A percentile compares a stretch with the other conserved stretches of the same genome.
Evolutionary conservation across 1,140 invertebrate genomes (phyloP).

Genomic region (Lamellibrachia luymesi): DNA sequence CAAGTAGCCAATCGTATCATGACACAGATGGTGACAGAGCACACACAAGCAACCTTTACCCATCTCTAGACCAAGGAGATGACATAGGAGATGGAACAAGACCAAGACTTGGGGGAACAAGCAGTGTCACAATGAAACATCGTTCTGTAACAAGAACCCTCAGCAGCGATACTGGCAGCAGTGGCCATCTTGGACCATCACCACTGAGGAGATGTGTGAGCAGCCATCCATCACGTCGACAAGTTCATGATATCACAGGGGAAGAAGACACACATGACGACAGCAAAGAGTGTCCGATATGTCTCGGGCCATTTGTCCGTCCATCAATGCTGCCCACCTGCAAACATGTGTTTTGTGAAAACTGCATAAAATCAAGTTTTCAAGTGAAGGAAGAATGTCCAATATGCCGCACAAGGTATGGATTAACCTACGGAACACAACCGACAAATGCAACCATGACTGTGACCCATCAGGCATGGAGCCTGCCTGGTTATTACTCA

Average conservation of each 20-base stretch:
- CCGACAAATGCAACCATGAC: background rate
- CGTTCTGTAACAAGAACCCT: background rate
- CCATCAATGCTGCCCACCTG: constrained; percentile 2
- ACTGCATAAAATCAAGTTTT: constrained; percentile 8
- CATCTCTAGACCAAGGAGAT: background rate
- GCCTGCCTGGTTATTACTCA: constrained; percentile 17
- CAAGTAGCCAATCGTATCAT: no score
- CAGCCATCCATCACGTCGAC: background rate
- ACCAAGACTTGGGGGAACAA: background rate
- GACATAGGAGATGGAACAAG: background rate
- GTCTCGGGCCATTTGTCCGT: background rate
- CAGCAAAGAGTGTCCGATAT: constrained; percentile 15
- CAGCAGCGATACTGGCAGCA: background rate
- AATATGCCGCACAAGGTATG: constrained; percentile 13
- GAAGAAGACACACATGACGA: background rate
- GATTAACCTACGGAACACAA: background rate
- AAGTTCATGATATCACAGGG: background rate
- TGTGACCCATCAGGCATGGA: no score
- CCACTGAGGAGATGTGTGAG: background rate
- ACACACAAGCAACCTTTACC: background rate
- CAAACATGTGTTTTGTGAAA: constrained; percentile 13
- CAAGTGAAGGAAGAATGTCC: constrained; percentile 20
- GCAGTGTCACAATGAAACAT: background rate
- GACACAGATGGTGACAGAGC: background rate
- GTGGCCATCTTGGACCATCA: background rate